phyloP scores from a whole-genome alignment of 2,113 vertebrate species.

The Pipa parva region DNA sequence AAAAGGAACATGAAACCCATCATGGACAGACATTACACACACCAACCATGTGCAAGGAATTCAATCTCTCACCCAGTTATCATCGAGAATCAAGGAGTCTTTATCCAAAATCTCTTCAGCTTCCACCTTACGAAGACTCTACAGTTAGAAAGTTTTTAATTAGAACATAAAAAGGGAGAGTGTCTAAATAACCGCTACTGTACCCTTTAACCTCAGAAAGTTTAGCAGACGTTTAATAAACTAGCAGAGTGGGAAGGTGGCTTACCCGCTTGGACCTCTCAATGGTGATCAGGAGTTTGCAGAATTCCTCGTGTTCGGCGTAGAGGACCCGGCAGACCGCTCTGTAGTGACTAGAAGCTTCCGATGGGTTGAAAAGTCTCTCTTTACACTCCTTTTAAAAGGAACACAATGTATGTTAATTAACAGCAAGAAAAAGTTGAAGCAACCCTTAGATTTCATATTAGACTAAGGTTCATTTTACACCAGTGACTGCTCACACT shows the following conservation, averaged over 20 bases:
- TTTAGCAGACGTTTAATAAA: too few relatives aligned
- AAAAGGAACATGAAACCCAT: background rate
- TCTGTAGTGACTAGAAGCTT: slow-evolving; percentile 56
- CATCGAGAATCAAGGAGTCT: background rate
- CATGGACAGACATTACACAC: background rate
- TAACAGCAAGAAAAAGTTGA: too few relatives aligned
- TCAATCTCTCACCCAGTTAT: slow-evolving; percentile 18
- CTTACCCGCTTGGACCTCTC: slow-evolving; percentile 56
- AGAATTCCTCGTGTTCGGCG: slow-evolving; percentile 57
- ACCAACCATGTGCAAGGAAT: background rate
- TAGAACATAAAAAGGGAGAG: too few relatives aligned
- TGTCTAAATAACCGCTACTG: too few relatives aligned
- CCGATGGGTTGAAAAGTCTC: slow-evolving; percentile 50
- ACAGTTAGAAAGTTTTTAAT: too few relatives aligned
- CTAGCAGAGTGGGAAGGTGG: too few relatives aligned
- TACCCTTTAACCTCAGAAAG: too few relatives aligned
- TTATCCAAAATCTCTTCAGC: background rate
- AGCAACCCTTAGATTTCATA: too few relatives aligned
- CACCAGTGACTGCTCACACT: too few relatives aligned
- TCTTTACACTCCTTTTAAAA: slow-evolving; percentile 58
- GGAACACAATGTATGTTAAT: background rate
- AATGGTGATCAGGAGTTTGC: slow-evolving; percentile 53
- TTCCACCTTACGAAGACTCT: background rate
- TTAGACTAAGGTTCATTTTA: too few relatives aligned
- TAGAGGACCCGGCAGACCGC: slow-evolving; percentile 54